A percentile compares a stretch with the other conserved stretches of the same genome.
Evolutionary conservation across 1,140 invertebrate species (phyloP).

Genomic region (Zaprionus capensis): DNA sequence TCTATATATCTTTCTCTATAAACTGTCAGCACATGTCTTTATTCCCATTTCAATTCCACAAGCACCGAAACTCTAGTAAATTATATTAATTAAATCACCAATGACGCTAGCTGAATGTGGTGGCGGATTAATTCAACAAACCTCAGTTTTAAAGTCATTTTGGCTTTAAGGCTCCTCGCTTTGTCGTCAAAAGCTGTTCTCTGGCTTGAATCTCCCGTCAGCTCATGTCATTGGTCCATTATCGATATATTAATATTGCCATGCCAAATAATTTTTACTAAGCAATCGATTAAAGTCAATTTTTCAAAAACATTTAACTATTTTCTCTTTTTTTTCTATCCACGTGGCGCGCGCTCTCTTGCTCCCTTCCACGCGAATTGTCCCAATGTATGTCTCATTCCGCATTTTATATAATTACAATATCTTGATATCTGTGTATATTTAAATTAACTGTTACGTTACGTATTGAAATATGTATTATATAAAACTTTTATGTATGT

Average conservation of each 20-base stretch:
- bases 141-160: neutral
- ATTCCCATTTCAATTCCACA: conserved; percentile 43
- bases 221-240: conserved; percentile 12
- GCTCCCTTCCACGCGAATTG: conserved; percentile 57
- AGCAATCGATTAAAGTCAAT: conserved; percentile 41
- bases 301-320: conserved; percentile 76
- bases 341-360: conserved; percentile 73
- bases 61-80: conserved; percentile 16
- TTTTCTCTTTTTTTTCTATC: conserved; percentile 80
- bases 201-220: neutral
- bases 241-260: conserved; percentile 11
- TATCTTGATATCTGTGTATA: conserved; percentile 15
- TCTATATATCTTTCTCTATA: conserved; percentile 9
- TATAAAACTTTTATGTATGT: conserved; percentile 20
- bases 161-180: neutral
- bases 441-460: conserved; percentile 31
- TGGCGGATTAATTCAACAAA: neutral
- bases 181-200: conserved; percentile 4
- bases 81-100: neutral
- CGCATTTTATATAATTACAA: conserved; percentile 6
- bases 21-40: conserved; percentile 27
- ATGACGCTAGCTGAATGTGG: conserved; percentile 17
- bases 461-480: conserved; percentile 44
- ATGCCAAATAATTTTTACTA: conserved; percentile 32
- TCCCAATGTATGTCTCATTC: conserved; percentile 33